These are phyloP conservation scores for Cactoblastis cactorum DNA, from an alignment of 2,888 invertebrate species.

Conservation along the genomic window DNA sequence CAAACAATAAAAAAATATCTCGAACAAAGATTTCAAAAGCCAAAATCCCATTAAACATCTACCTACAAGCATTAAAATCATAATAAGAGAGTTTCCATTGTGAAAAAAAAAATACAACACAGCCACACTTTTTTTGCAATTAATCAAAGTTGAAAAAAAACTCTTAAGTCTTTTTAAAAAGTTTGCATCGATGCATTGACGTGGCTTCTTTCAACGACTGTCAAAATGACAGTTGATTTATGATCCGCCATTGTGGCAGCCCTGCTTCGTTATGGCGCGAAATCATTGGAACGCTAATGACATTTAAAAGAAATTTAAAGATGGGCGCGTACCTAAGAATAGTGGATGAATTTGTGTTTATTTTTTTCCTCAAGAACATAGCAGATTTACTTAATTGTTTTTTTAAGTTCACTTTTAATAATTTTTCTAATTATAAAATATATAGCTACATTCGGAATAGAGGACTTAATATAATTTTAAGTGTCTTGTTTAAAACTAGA, in stretches of 20 bases:
- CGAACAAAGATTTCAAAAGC: constrained; percentile 14
- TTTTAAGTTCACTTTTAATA: too few species aligned
- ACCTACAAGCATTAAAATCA: constrained; percentile 17
- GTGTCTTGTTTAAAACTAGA: too few species aligned
- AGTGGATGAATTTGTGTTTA: constrained; percentile 29
- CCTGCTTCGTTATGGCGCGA: constrained; percentile 71
- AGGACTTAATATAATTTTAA: too few species aligned
- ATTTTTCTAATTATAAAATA: too few species aligned
- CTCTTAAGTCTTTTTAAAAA: constrained; percentile 56
- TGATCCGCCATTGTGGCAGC: constrained; percentile 69
- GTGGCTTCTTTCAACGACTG: constrained; percentile 70
- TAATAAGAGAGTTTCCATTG: constrained; percentile 41
- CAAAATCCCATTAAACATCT: constrained; percentile 15
- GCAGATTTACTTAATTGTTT: too few species aligned
- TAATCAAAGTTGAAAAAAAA: constrained; percentile 58
- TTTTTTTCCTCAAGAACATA: too few species aligned
- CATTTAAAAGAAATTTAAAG: constrained; percentile 63
- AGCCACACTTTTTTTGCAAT: constrained; percentile 53
- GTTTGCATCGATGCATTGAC: constrained; percentile 74
- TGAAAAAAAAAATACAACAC: constrained; percentile 33
- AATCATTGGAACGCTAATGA: constrained; percentile 70
- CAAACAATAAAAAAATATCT: constrained; percentile 2
- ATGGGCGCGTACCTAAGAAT: constrained; percentile 34
- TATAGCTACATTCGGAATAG: too few species aligned
- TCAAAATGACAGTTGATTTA: constrained; percentile 75